Percentiles rank a stretch among this genome's conserved stretches.
Evolutionary conservation across 1,140 invertebrate species (phyloP).

Genomic region (Propsilocerus akamusi): DNA sequence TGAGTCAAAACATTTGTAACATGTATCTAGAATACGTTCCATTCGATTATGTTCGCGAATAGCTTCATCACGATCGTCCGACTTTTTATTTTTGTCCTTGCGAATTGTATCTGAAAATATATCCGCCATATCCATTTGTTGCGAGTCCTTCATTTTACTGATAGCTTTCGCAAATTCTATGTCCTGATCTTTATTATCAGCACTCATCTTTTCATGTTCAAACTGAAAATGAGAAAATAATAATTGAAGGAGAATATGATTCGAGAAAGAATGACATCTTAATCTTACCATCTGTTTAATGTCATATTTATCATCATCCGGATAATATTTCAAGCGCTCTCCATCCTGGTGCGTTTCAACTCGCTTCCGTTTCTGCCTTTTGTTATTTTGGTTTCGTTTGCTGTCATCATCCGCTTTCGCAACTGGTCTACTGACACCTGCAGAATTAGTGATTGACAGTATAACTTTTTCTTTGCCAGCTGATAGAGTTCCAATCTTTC

Average conservation of each 20-base stretch:
- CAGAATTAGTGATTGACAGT: constrained; percentile 47
- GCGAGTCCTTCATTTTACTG: constrained; percentile 38
- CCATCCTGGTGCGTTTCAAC: constrained; percentile 54
- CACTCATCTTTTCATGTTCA: constrained; percentile 73
- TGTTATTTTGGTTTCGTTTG: constrained; percentile 18
- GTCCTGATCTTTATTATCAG: constrained; percentile 62
- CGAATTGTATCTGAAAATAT: constrained; percentile 44
- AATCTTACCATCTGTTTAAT: constrained; percentile 62
- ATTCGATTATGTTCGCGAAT: constrained; percentile 53
- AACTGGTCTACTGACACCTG: constrained; percentile 40
- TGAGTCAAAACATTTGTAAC: constrained; percentile 66
- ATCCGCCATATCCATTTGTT: constrained; percentile 68
- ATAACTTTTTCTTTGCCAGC: constrained; percentile 39
- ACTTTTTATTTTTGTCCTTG: constrained; percentile 29
- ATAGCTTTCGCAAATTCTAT: constrained; percentile 58
- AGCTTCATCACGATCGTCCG: constrained; percentile 38
- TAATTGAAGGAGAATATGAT: constrained; percentile 6
- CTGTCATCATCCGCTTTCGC: constrained; percentile 17
- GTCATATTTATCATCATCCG: constrained; percentile 77
- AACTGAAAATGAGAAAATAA: constrained; percentile 40
- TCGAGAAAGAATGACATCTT: constrained; percentile 4
- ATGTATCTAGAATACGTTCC: constrained; percentile 54
- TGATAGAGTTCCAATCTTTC: constrained; percentile 11
- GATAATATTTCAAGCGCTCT: constrained; percentile 64
- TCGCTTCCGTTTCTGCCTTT: constrained; percentile 34